Conservation (phyloP, 2,113 vertebrate species). For the Gobiocypris rarus region DNA sequence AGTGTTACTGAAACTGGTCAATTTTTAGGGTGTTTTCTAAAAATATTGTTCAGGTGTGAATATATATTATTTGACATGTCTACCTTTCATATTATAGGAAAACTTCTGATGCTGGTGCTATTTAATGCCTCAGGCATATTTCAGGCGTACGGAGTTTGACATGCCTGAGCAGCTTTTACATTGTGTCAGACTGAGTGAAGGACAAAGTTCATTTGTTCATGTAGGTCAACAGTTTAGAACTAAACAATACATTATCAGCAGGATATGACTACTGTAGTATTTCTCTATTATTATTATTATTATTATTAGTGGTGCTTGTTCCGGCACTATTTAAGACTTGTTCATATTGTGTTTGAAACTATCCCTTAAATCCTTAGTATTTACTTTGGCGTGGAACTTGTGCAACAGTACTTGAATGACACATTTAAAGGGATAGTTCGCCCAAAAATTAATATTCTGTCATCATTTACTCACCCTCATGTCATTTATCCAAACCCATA, state of each 20-base stretch:
- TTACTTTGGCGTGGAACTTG: no score
- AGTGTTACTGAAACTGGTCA: background rate
- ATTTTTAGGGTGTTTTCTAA: background rate
- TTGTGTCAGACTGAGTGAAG: background rate
- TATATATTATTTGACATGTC: background rate
- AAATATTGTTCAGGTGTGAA: background rate
- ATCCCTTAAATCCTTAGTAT: no score
- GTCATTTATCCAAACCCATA: no score
- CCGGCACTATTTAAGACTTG: background rate
- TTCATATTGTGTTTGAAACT: no score
- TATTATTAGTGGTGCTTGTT: background rate
- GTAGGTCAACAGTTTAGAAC: conserved; percentile 16
- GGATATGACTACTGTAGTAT: background rate
- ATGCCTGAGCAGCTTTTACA: background rate
- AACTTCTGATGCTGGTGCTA: background rate
- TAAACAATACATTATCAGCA: background rate
- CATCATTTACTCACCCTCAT: no score
- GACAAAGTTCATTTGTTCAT: conserved; percentile 12
- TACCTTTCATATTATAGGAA: background rate
- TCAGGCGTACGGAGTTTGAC: background rate
- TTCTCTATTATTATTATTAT: no score
- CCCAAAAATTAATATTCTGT: no score
- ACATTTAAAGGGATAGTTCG: no score
- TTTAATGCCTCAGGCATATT: background rate
- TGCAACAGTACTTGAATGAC: no score